These are phyloP conservation scores for Pipistrellus pygmaeus DNA, from an alignment of 2,797 vertebrate species.

Conservation along the genomic window DNA sequence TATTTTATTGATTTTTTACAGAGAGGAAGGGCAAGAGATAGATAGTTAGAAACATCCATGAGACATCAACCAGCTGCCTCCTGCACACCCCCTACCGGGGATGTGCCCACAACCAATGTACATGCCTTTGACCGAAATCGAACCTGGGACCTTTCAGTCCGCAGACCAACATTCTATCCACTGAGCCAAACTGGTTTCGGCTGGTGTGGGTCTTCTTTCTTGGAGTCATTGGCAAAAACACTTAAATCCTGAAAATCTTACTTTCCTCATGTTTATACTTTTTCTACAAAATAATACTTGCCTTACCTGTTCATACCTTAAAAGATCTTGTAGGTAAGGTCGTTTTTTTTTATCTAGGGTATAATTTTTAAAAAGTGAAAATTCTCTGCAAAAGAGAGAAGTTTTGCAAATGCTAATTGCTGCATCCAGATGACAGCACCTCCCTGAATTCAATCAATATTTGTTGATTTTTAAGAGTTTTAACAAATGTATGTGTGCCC, in stretches of 20 bases:
- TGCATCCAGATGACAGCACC: not conserved
- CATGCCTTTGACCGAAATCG: too few species aligned
- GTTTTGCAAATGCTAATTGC: constrained; percentile 10
- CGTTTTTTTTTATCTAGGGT: not conserved
- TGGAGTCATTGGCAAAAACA: not conserved
- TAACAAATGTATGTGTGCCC: constrained; percentile 15
- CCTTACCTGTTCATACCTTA: not conserved
- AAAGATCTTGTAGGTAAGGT: not conserved
- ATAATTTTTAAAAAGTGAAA: not conserved
- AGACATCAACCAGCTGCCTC: too few species aligned
- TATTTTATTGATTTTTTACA: too few species aligned
- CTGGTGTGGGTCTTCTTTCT: not conserved
- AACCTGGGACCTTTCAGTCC: too few species aligned
- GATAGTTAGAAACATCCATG: too few species aligned
- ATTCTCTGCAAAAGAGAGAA: not conserved
- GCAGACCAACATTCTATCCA: too few species aligned
- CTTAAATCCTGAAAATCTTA: not conserved
- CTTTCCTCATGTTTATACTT: not conserved
- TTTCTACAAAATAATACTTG: not conserved
- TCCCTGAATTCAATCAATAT: not conserved
- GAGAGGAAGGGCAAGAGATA: too few species aligned
- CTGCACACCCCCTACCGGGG: too few species aligned
- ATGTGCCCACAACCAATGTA: too few species aligned
- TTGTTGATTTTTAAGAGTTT: constrained; percentile 46
- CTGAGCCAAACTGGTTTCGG: too few species aligned